phyloP scores from a whole-genome alignment of 1,140 invertebrate species.

The Holotrichia oblita region DNA sequence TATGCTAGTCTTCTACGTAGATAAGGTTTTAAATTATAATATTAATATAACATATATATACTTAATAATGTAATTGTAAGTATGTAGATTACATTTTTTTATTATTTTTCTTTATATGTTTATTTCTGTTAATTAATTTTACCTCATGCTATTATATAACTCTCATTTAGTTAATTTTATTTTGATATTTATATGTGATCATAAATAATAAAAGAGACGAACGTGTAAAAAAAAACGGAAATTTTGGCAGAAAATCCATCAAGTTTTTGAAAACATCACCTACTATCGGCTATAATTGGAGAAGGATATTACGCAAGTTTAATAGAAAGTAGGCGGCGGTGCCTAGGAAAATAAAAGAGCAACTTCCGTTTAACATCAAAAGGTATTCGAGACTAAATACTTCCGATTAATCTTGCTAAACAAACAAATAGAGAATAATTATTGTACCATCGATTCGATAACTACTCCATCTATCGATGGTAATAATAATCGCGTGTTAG shows the following conservation, averaged over 20 bases:
- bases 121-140: neutral
- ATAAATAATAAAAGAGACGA: neutral
- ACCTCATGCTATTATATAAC: neutral
- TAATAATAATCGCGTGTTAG: slow-evolving; percentile 23
- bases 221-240: neutral
- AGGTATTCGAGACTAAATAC: slow-evolving; percentile 1
- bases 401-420: slow-evolving; percentile 14
- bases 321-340: neutral
- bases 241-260: neutral
- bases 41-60: neutral
- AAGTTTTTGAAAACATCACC: neutral
- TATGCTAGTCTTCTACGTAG: slow-evolving; percentile 39
- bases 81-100: neutral
- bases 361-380: slow-evolving; percentile 53
- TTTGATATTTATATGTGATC: slow-evolving; percentile 34
- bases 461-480: neutral
- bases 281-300: neutral
- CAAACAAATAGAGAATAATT: neutral
- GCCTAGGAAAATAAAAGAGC: slow-evolving; percentile 45
- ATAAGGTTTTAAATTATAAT: slow-evolving; percentile 33
- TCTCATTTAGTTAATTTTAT: neutral
- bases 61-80: neutral
- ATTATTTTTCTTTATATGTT: neutral
- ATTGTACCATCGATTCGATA: neutral
- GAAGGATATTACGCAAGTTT: neutral